These are phyloP conservation scores for Willowsia nigromaculata DNA, from an alignment of 2,888 invertebrate species.

Conservation along the genomic window DNA sequence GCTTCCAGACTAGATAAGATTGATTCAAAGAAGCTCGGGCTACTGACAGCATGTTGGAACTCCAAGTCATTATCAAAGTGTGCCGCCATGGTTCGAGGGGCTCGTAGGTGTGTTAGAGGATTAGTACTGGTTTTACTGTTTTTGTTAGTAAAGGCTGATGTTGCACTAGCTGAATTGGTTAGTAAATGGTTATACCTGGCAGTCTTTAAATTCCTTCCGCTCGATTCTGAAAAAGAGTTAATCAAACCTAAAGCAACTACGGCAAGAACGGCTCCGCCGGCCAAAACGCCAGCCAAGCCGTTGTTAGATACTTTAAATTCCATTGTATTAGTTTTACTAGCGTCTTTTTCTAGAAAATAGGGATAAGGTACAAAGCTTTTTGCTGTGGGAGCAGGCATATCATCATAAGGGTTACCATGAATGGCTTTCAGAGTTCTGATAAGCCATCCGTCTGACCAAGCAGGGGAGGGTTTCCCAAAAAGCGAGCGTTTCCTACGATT, in stretches of 20 bases:
- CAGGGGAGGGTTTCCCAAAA: constrained; percentile 40
- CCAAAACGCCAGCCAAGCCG: constrained; percentile 74
- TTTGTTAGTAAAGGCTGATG: constrained; percentile 51
- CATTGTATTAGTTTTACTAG: constrained; percentile 75
- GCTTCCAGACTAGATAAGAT: constrained; percentile 78
- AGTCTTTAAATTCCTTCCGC: constrained; percentile 71
- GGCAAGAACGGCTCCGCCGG: constrained; percentile 76
- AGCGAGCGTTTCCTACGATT: constrained; percentile 69
- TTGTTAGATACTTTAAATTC: constrained; percentile 77
- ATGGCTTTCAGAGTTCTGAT: constrained; percentile 76
- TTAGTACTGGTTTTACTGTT: constrained; percentile 58
- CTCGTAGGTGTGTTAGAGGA: constrained; percentile 67
- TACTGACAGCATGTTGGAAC: constrained; percentile 62
- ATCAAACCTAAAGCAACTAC: constrained; percentile 78
- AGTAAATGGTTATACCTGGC: constrained; percentile 69
- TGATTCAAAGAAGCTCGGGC: constrained; percentile 76
- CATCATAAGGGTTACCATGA: constrained; percentile 77
- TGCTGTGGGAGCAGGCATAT: constrained; percentile 72
- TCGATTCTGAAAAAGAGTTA: constrained; percentile 77
- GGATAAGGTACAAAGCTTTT: constrained; percentile 74
- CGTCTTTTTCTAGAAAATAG: constrained; percentile 72
- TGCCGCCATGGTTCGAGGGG: constrained; percentile 58
- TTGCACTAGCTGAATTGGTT: constrained; percentile 45
- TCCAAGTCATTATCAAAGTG: constrained; percentile 60
- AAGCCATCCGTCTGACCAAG: constrained; percentile 77